Base-by-base conservation (phyloP, 2,888 invertebrate species). In the Nomada ferruginata region DNA sequence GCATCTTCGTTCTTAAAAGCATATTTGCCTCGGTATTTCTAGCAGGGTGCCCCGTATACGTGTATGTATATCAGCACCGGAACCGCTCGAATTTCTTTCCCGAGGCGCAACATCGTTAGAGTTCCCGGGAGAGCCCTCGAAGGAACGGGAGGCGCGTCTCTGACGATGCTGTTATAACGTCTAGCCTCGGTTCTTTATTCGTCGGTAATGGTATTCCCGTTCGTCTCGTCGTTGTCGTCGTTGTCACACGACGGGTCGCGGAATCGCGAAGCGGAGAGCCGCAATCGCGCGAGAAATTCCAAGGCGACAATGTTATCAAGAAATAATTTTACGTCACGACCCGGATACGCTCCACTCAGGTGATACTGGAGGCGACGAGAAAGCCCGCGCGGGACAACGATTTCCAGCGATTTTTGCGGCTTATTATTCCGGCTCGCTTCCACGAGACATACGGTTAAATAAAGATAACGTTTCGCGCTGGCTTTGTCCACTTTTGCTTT, bases 21-120 rank as follows among this genome's bases (percentile, higher is more conserved):
- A 92, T 92, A 92, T 92, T 92, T 92, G 90, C 84, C 90, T 77
- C 76, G 90, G 91, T 85, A 91, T 92, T 91, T 85, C 82, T 82
- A 78, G 82, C 72, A 74, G 63, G 84, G 75, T 77, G 57, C 72
- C 64, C 73, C 26, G 50, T 59, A 13, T 42, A 23, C 53, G 64
- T 53, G 66, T 18, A 20, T 20, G 83, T 59, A 71, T 59, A 71
- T 63, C 79, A 42, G 72, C 81, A 70, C 59, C 76, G 82, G 76
- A 78, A 82, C 83, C 81, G 85, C 81, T 89, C 82, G 85, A 89
- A 90, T 90, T 90, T 90, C 89, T 86, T 71, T 61, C 36, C 85
- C 86, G 81, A 83, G 81, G 84, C 85, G 81, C 87, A 87, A 87
- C 87, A 82, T 87, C 88, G 88, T 87, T 87, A 87, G 76, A 82